phyloP scores from a whole-genome alignment of 2,888 invertebrate species.

The Quadriops clusia region DNA sequence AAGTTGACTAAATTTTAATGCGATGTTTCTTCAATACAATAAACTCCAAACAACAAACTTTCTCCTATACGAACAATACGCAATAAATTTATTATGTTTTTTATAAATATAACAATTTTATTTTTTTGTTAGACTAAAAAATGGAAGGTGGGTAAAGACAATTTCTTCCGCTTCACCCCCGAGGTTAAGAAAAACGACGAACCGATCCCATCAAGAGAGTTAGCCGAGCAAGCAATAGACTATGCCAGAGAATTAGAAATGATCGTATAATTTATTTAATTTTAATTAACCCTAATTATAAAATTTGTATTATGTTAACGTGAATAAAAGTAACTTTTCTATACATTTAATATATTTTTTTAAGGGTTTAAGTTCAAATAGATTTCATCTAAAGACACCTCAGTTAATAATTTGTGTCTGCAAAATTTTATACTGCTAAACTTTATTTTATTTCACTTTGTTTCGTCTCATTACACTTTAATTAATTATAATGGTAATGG shows the following conservation, averaged over 20 bases:
- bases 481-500: constrained; percentile 9
- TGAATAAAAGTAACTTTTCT: too few species aligned
- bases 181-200: constrained; percentile 64
- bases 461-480: too few species aligned
- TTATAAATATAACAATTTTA: too few species aligned
- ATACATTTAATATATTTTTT: too few species aligned
- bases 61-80: too few species aligned
- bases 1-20: constrained; percentile 1
- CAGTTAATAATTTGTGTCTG: too few species aligned
- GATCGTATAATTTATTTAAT: constrained; percentile 73
- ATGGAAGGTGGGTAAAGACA: constrained; percentile 69
- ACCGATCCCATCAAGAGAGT: constrained; percentile 75
- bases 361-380: too few species aligned
- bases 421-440: too few species aligned
- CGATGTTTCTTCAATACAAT: constrained; percentile 2
- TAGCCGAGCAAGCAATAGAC: constrained; percentile 89
- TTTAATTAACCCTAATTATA: constrained; percentile 5
- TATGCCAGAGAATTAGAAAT: constrained; percentile 97
- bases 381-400: too few species aligned
- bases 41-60: too few species aligned
- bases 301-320: background rate
- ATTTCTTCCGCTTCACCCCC: constrained; percentile 69
- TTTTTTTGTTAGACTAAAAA: constrained; percentile 49
- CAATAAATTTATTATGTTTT: too few species aligned
- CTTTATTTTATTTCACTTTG: too few species aligned